A percentile compares a stretch with the other conserved stretches of the same genome.
These are phyloP conservation scores for Chloroclystis v-ata DNA, from an alignment of 2,888 invertebrate genomes.

Conservation along the genomic window DNA sequence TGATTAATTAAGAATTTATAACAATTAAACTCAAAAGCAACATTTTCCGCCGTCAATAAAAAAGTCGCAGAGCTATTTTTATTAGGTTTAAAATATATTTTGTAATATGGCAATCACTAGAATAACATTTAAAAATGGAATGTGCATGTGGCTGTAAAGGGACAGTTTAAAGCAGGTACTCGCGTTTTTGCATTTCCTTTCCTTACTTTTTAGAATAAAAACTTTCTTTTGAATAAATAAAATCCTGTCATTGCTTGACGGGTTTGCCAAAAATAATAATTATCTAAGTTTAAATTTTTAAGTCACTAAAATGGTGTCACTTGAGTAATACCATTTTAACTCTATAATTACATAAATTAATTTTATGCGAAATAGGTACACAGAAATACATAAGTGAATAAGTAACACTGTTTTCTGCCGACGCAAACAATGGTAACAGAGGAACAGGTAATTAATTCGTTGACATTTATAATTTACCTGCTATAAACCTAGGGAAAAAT, in stretches of 20 bases:
- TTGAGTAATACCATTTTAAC: background rate
- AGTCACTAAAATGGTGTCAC: background rate
- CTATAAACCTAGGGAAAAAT: too few relatives aligned
- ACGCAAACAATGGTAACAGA: too few relatives aligned
- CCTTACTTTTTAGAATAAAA: constrained; percentile 75
- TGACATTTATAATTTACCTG: too few relatives aligned
- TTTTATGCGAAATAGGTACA: too few relatives aligned
- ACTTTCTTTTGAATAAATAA: constrained; percentile 78
- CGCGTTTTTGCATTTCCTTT: constrained; percentile 77
- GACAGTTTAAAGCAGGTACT: constrained; percentile 68
- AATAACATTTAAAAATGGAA: constrained; percentile 63
- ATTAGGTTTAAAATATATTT: constrained; percentile 58
- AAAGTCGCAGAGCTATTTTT: too few relatives aligned
- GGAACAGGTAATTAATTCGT: too few relatives aligned
- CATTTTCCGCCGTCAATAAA: too few relatives aligned
- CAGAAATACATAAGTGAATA: too few relatives aligned
- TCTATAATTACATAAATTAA: too few relatives aligned
- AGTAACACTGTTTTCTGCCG: too few relatives aligned
- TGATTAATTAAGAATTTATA: too few relatives aligned
- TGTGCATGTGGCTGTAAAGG: constrained; percentile 72
- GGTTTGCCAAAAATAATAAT: constrained; percentile 74
- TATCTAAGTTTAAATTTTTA: constrained; percentile 26
- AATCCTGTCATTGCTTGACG: constrained; percentile 69
- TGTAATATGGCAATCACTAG: constrained; percentile 57
- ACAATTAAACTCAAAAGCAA: too few relatives aligned